Base-by-base conservation (phyloP, 2,113 vertebrate species). In the Mugil cephalus region DNA sequence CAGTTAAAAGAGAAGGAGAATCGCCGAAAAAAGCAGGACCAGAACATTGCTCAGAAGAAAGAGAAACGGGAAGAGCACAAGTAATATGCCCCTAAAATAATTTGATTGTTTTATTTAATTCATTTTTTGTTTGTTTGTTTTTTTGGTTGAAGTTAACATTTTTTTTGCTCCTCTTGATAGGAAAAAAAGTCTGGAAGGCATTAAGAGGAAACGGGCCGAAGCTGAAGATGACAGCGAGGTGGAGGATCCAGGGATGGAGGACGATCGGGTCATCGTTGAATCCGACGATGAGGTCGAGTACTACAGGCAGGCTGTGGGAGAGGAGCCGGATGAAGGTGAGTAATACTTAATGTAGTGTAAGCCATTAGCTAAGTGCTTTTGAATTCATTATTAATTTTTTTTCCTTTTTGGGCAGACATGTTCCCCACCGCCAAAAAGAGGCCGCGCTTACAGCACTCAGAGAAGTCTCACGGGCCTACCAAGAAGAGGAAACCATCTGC, bases 231-330 rank as follows among this genome's bases (percentile, higher is more conserved):
- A 96, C 82, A 94, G 95, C 0, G 96, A 95, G 5, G 96, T 95
- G 0, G 96, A 98, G 87, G 96, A 97, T 76, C 96, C 96, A 0
- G 96, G 97, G 0, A 63, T 51, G 1, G 87, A 91, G 17, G 93
- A 89, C 1, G 87, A 74, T 10, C 52, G 69, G 6, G n/a, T 47
- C 0, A 69, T 35, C 0, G 80, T 87, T 0, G 94, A 94, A 0
- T 95, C 96, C 0, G 96, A 96, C 1, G 95, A 96, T 0, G 96
- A 97, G 8, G 93, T 89, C 0, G 96, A 98, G 38, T 98, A 98
- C 80, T 98, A 96, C 83, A 94, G 96, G 50, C 95, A 96, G 86
- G 95, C 95, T 4, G 95, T 98, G 4, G 97, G 97, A 47, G 61
- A 94, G 80, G 96, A 98, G 21, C 97, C 97, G 0, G 96, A 97